Base-by-base conservation (phyloP, 2,113 vertebrate species). In the Sialia sialis region DNA sequence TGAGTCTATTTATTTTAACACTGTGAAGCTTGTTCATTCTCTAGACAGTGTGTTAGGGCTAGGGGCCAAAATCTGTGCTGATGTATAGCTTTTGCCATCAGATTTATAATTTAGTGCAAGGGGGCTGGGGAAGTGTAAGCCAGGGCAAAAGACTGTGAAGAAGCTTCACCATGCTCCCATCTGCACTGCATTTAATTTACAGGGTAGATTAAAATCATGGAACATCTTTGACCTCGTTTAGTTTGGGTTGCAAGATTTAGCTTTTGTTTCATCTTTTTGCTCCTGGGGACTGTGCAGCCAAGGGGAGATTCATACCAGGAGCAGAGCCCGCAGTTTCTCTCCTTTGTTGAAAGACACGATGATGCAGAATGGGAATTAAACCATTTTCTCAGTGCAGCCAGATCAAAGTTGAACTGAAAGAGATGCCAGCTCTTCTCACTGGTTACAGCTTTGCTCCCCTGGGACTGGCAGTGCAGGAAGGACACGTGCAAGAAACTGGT, bases 1-100 rank as follows among this genome's bases (percentile, higher is more conserved):
- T 54, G 41, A 89, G 78, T 86, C 78, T 92, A 87, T 96, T 96
- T 96, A 96, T 93, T 92, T 93, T 82, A 94, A 85, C 3, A 18
- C 58, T 58, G 73, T 38, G 67, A 51, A 85, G 41, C 74, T 90
- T 91, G 82, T 93, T 97, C 86, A 4, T 93, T 87, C 94, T 95
- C 55, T 19, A 83, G 95, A 75, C 68, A 89, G 77, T 41, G 11
- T 23, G 46, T 49, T 70, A 94, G 64, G 93, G 93, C 94, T 60
- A 36, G 70, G 78, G 90, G 93, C 93, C 95, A 96, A 83, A 96
- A 52, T 49, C 85, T 23, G 18, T 0, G 4, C 69, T 93, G 91
- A 94, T 90, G 75, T 94, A 90, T 82, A 49, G 79, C 73, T 95
- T 79, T 93, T 2, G 1, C 85, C 20, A 2, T 80, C 11, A 4